Conservation (phyloP, 92 coral and sea anemone genomes). For the Pocillopora grandis region DNA sequence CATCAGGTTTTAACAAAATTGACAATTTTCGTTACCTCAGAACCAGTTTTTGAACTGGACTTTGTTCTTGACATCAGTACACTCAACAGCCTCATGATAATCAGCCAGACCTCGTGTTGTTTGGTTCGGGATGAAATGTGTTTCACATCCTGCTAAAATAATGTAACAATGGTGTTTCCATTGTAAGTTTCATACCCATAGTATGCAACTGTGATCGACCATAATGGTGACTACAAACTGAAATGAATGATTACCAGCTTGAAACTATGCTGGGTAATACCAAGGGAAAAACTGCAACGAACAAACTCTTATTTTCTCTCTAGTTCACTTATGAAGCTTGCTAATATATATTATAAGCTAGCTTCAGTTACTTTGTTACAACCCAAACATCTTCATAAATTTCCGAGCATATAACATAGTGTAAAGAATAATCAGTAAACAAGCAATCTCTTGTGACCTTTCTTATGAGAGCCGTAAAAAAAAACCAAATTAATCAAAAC, state of each 20-base stretch:
- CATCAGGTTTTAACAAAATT: not conserved
- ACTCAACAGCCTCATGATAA: slow-evolving; percentile 92
- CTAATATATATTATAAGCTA: too few relatives aligned
- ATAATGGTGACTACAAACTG: too few relatives aligned
- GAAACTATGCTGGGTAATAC: not conserved
- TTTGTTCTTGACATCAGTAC: slow-evolving; percentile 97
- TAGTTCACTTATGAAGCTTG: too few relatives aligned
- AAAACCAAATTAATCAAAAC: too few relatives aligned
- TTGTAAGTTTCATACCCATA: not conserved
- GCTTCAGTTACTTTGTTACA: too few relatives aligned
- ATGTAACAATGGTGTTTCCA: not conserved
- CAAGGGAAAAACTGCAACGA: not conserved
- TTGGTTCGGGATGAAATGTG: slow-evolving; percentile 78
- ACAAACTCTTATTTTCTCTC: not conserved
- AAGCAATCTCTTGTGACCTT: too few relatives aligned
- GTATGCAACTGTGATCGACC: too few relatives aligned
- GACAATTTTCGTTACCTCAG: slow-evolving; percentile 57
- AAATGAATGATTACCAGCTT: too few relatives aligned
- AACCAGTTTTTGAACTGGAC: slow-evolving; percentile 53
- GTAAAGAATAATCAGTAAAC: too few relatives aligned
- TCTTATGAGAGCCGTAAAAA: too few relatives aligned
- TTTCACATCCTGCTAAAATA: slow-evolving; percentile 50
- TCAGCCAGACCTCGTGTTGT: slow-evolving; percentile 89
- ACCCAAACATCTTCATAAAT: too few relatives aligned
- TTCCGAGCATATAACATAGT: too few relatives aligned